A percentile compares a stretch with the other conserved stretches of the same genome.
Conservation (phyloP, 1,140 invertebrate genomes). For the Radopholus similis region DNA sequence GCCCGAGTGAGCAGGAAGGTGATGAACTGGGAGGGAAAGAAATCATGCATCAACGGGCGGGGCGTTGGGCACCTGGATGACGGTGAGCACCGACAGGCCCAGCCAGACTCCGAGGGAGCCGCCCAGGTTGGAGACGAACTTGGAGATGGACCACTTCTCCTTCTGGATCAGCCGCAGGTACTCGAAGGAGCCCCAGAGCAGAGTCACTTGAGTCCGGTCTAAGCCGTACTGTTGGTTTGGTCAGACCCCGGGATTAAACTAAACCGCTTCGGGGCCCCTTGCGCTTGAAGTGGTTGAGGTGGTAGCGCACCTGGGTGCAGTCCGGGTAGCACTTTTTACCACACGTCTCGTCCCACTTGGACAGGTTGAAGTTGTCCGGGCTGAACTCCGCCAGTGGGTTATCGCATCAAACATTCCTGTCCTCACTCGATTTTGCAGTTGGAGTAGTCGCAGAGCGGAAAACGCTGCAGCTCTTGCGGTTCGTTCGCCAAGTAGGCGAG, state of each 20-base stretch:
- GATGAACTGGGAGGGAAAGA: background rate
- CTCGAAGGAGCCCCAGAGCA: slow-evolving; percentile 38
- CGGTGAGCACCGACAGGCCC: slow-evolving; percentile 32
- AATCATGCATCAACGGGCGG: background rate
- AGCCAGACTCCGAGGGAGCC: slow-evolving; percentile 37
- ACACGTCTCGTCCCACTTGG: slow-evolving; percentile 24
- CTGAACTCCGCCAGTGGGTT: background rate
- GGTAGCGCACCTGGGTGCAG: slow-evolving; percentile 46
- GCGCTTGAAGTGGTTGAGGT: slow-evolving; percentile 23
- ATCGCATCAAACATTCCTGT: background rate
- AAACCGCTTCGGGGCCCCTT: too few relatives aligned
- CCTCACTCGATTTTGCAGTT: slow-evolving; percentile 47
- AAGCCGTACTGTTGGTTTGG: background rate
- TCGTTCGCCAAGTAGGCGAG: slow-evolving; percentile 36
- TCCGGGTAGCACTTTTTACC: slow-evolving; percentile 42
- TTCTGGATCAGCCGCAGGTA: slow-evolving; percentile 33
- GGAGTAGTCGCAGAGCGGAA: slow-evolving; percentile 48
- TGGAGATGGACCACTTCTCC: slow-evolving; percentile 9
- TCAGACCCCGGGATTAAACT: too few relatives aligned
- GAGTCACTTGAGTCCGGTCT: slow-evolving; percentile 28
- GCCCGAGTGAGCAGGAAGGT: background rate
- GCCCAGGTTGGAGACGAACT: slow-evolving; percentile 31
- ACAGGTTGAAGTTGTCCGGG: slow-evolving; percentile 24
- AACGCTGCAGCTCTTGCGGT: slow-evolving; percentile 37
- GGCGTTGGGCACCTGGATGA: slow-evolving; percentile 24